phyloP scores from a whole-genome alignment of 2,797 vertebrate species.

The Pygocentrus nattereri region DNA sequence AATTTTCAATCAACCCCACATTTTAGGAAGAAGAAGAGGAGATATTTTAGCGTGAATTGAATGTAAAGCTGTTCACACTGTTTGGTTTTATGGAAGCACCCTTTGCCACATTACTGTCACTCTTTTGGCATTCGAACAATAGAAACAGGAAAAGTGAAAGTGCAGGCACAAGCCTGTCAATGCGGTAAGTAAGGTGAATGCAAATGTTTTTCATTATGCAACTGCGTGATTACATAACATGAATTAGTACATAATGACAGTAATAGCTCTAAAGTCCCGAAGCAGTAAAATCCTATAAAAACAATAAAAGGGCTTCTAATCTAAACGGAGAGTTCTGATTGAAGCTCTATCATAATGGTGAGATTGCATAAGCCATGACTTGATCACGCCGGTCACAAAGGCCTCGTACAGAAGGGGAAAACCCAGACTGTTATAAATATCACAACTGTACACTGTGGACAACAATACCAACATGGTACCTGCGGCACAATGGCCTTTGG shows the following conservation, averaged over 20 bases:
- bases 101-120: too few species aligned
- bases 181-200: background rate
- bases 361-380: background rate
- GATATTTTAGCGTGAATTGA: too few species aligned
- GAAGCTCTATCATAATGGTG: background rate
- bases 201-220: background rate
- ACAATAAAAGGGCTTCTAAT: background rate
- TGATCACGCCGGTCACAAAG: background rate
- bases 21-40: too few species aligned
- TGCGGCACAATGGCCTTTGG: background rate
- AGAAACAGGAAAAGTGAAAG: background rate
- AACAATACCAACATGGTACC: background rate
- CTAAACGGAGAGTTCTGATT: too few species aligned
- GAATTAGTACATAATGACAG: too few species aligned
- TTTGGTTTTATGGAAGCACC: too few species aligned
- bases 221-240: too few species aligned
- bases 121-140: background rate
- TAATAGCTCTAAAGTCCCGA: too few species aligned
- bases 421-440: background rate
- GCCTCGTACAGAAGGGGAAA: background rate
- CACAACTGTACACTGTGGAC: background rate
- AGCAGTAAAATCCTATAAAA: background rate
- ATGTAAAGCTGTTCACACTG: too few species aligned
- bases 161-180: background rate
- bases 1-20: too few species aligned